Conservation (phyloP, 2,113 vertebrate genomes). For the Cephalophus harveyi region DNA sequence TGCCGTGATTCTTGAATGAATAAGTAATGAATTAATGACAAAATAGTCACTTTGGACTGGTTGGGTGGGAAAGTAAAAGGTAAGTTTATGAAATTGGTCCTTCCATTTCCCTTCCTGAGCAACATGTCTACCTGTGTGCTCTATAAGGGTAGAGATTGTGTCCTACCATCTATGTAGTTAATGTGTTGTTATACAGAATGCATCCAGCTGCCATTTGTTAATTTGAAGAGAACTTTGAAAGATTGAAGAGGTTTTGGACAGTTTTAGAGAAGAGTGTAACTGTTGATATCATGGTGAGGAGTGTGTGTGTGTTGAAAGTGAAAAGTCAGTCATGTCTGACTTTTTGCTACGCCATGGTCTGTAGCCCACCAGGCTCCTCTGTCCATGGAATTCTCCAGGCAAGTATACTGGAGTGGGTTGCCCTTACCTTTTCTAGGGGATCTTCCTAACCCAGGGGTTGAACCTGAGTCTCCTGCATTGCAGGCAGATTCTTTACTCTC, state of each 20-base stretch:
- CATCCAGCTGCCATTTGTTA: neutral
- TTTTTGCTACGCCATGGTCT: fast-evolving
- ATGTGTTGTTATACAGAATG: neutral
- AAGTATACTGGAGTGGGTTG: neutral
- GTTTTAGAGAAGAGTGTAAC: neutral
- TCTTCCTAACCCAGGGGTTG: neutral
- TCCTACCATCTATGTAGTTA: neutral
- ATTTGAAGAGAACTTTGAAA: neutral
- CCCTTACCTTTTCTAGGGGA: neutral
- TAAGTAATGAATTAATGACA: neutral
- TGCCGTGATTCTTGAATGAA: neutral
- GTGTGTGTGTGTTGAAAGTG: neutral
- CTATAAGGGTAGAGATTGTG: neutral
- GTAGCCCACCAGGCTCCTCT: neutral
- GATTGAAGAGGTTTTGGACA: neutral
- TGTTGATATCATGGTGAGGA: neutral
- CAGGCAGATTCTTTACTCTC: neutral
- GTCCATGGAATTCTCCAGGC: neutral
- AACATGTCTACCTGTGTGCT: neutral
- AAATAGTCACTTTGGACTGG: neutral
- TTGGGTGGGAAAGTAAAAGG: neutral
- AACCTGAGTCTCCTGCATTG: neutral
- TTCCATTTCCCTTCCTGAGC: neutral
- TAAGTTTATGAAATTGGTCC: neutral
- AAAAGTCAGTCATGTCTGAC: neutral